Evolutionary conservation across 2,888 invertebrate genomes (phyloP).

Genomic region (Steinernema hermaphroditum): DNA sequence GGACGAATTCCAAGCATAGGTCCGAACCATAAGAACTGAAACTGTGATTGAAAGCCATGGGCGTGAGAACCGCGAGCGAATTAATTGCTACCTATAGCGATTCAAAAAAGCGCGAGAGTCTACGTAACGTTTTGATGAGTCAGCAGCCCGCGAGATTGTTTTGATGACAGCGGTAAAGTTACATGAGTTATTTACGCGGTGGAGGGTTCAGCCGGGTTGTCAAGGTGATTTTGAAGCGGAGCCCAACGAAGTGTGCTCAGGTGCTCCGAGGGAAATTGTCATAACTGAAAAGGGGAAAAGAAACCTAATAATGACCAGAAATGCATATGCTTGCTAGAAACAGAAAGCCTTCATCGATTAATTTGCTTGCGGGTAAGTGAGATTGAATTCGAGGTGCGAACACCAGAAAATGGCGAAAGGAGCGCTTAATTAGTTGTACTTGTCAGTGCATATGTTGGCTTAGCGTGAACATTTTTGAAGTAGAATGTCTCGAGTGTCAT

Average conservation of each 20-base stretch:
- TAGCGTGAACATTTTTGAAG: too few species aligned
- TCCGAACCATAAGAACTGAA: constrained; percentile 38
- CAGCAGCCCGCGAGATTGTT: background rate
- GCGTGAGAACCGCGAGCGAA: background rate
- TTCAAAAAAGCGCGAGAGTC: background rate
- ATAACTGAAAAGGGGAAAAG: constrained; percentile 7
- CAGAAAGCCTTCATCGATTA: constrained; percentile 1
- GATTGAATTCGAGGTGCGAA: background rate
- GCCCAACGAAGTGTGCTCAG: background rate
- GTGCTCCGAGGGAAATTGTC: constrained; percentile 20
- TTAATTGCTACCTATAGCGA: constrained; percentile 10
- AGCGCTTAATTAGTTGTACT: too few species aligned
- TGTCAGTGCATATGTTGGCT: too few species aligned
- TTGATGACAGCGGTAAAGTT: constrained; percentile 11
- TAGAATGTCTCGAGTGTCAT: too few species aligned
- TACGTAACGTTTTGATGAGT: background rate
- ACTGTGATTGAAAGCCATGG: background rate
- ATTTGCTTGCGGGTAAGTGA: background rate
- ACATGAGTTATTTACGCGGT: constrained; percentile 3
- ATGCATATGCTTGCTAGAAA: background rate
- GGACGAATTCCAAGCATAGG: constrained; percentile 42
- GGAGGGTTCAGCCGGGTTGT: background rate
- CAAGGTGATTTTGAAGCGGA: constrained; percentile 4
- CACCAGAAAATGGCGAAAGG: too few species aligned
- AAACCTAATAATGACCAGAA: constrained; percentile 17